Evolutionary conservation across 2,113 vertebrate genomes (phyloP), one percentile per base, ranked within the genome.

Genomic region (Pardalotus punctatus): DNA sequence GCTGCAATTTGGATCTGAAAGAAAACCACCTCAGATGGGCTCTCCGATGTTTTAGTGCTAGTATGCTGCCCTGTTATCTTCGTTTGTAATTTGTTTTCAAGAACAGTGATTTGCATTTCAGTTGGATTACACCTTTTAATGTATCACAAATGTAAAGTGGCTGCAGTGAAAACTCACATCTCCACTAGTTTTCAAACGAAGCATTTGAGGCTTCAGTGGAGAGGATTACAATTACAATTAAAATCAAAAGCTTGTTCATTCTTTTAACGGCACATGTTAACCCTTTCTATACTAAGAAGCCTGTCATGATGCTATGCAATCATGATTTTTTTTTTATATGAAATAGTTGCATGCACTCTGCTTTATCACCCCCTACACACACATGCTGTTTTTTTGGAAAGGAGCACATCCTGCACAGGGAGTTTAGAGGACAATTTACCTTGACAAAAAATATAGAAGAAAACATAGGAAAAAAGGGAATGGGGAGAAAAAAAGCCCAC

Each of bases 81-180:
- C 98, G 96, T 94, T 96, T 90, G 97, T 98, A 98, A 99, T 99
- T 99, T 99, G 98, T 99, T 99, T 99, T 99, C 98, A 98, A 99
- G 98, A 98, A 98, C 97, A 96, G 98, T 97, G 98, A 99, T 99
- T 99, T 99, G 98, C 98, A 99, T 99, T 99, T 99, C 99, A 99
- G 98, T 98, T 98, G 98, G 98, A 99, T 99, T 98, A 98, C 97
- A 98, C 98, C 98, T 98, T 99, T 98, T 98, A 99, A 99, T 98
- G 98, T 98, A 97, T 96, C 96, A 96, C 95, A 81, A 91, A 97
- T 14, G 70, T 97, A 97, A 98, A 99, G 98, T 98, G 98, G 97
- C 97, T 97, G 76, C 93, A 93, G 88, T 94, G 97, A 98, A 98
- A 97, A 97, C 92, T 95, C 96, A 91, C 77, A 94, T 97, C 98